A percentile compares a stretch with the other conserved stretches of the same genome.
These are phyloP conservation scores for Lucifuga dentata DNA, from an alignment of 2,113 vertebrate genomes.

Conservation along the genomic window DNA sequence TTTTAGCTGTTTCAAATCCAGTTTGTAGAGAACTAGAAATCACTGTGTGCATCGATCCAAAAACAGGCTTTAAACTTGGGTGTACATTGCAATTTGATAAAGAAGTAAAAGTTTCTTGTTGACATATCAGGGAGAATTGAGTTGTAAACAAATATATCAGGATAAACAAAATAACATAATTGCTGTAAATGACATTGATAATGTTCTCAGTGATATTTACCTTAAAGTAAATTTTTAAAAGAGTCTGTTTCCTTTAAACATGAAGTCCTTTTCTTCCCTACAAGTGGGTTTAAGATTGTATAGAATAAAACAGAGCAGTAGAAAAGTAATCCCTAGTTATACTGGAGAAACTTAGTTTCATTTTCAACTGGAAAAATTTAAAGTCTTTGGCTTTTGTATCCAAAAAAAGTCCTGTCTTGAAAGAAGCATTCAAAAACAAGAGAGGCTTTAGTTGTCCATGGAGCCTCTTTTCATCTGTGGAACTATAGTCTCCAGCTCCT, in stretches of 20 bases:
- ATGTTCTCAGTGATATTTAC: constrained; percentile 51
- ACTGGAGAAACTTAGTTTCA: constrained; percentile 28
- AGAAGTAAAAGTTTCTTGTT: constrained; percentile 10
- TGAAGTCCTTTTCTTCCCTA: constrained; percentile 35
- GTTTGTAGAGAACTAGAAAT: constrained; percentile 34
- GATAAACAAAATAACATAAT: constrained; percentile 39
- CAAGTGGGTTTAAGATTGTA: constrained; percentile 65
- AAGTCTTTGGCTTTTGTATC: constrained; percentile 81
- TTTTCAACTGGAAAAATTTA: constrained; percentile 40
- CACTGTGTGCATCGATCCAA: constrained; percentile 12
- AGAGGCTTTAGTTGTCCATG: constrained; percentile 24
- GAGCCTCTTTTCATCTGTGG: constrained; percentile 10
- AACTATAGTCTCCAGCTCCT: constrained; percentile 52
- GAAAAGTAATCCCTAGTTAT: constrained; percentile 21
- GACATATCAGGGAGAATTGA: constrained; percentile 49
- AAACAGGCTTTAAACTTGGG: constrained; percentile 14
- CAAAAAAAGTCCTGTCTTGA: constrained; percentile 56
- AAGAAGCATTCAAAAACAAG: constrained; percentile 68
- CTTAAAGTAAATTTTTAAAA: constrained; percentile 51
- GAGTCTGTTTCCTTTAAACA: constrained; percentile 37
- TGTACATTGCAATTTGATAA: constrained; percentile 12
- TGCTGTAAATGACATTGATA: constrained; percentile 48
- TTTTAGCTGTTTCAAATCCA: constrained; percentile 49
- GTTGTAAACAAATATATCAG: constrained; percentile 77
- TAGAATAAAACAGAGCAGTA: constrained; percentile 35